These are phyloP conservation scores for Eupithecia pulchellata DNA, from an alignment of 2,888 invertebrate genomes.

Conservation along the genomic window DNA sequence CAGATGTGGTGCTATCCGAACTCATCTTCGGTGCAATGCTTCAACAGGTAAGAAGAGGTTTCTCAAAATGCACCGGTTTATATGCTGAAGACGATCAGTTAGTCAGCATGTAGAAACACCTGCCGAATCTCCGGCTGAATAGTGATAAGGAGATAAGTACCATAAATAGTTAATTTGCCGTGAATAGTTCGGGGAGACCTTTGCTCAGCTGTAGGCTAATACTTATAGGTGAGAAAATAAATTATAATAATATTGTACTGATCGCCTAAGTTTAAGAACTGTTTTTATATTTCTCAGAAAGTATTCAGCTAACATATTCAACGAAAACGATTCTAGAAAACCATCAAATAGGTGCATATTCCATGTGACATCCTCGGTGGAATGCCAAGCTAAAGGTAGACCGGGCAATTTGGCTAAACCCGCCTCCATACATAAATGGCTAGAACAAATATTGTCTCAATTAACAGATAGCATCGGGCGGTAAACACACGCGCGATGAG, in stretches of 20 bases:
- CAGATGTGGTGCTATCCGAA: background rate
- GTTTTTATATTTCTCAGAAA: too few relatives aligned
- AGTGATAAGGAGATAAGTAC: background rate
- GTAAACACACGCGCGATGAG: slow-evolving; percentile 74
- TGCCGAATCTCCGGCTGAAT: background rate
- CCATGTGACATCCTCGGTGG: slow-evolving; percentile 18
- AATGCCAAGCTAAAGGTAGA: slow-evolving; percentile 44
- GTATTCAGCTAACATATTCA: too few relatives aligned
- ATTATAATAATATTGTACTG: too few relatives aligned
- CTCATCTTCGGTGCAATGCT: background rate
- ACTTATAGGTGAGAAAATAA: too few relatives aligned
- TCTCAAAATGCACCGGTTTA: background rate
- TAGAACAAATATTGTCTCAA: slow-evolving; percentile 83
- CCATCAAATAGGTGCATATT: background rate
- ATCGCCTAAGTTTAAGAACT: too few relatives aligned
- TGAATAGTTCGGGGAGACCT: too few relatives aligned
- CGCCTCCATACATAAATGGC: slow-evolving; percentile 71
- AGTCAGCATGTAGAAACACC: background rate
- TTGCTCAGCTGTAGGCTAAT: too few relatives aligned
- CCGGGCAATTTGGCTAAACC: slow-evolving; percentile 68
- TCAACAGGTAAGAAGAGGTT: background rate
- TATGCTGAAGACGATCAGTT: background rate
- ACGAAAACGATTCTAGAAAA: background rate
- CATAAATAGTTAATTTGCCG: background rate
- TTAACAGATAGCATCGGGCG: slow-evolving; percentile 81